phyloP scores from a whole-genome alignment of 2,888 invertebrate genomes.

The Ichneumon xanthorius region DNA sequence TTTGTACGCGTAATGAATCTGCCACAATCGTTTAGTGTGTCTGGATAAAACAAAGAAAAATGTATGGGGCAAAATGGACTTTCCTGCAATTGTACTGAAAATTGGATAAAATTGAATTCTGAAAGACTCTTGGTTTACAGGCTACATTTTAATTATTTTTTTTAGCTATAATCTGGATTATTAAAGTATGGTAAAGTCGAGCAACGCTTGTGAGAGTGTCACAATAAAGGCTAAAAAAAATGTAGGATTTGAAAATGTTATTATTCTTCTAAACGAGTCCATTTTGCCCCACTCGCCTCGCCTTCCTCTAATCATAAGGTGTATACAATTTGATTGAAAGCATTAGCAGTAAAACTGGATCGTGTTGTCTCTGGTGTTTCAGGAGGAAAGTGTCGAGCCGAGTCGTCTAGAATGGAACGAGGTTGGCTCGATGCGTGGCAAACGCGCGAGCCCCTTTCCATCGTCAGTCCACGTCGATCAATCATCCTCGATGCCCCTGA shows the following conservation, averaged over 20 bases:
- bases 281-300: neutral
- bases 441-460: slow-evolving; percentile 22
- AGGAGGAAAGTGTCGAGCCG: slow-evolving; percentile 49
- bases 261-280: neutral
- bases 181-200: no score
- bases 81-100: neutral
- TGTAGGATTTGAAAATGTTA: neutral
- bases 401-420: slow-evolving; percentile 40
- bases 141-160: neutral
- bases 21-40: neutral
- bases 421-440: neutral
- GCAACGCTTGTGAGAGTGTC: neutral
- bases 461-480: slow-evolving; percentile 12
- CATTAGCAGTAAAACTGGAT: neutral
- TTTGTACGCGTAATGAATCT: neutral
- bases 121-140: neutral
- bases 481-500: slow-evolving; percentile 11
- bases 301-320: neutral
- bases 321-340: neutral
- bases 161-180: no score
- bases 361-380: slow-evolving; percentile 18
- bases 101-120: neutral
- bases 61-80: no score
- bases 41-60: no score
- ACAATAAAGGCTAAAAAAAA: neutral